Percentiles rank a stretch among this genome's conserved stretches.
These are phyloP conservation scores for Esperia sulphurella DNA, from an alignment of 2,888 invertebrate genomes.

Conservation along the genomic window DNA sequence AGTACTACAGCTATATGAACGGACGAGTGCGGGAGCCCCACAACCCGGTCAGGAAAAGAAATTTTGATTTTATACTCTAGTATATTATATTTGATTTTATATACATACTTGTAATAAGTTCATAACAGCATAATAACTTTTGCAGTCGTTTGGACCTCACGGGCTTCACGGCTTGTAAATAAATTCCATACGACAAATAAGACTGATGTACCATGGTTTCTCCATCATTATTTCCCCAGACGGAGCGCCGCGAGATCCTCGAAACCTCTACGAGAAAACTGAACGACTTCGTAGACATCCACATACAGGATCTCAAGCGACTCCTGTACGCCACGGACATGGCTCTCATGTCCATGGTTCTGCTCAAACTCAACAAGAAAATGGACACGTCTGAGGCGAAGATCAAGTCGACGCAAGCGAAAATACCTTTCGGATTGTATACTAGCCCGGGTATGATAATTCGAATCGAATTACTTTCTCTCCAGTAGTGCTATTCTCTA, in stretches of 20 bases:
- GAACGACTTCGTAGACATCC: conserved; percentile 52
- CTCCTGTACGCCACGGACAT: conserved; percentile 63
- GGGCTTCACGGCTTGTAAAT: no score
- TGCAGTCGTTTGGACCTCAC: no score
- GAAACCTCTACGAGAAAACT: conserved; percentile 47
- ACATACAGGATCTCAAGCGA: conserved; percentile 64
- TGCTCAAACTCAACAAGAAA: conserved; percentile 66
- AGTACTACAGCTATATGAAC: conserved; percentile 58
- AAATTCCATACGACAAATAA: no score
- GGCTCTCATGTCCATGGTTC: conserved; percentile 69
- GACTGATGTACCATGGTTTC: neutral
- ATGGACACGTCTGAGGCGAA: conserved; percentile 71
- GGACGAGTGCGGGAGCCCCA: conserved; percentile 63
- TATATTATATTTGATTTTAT: no score
- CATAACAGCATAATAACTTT: neutral
- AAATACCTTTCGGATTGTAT: conserved; percentile 69
- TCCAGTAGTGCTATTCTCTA: no score
- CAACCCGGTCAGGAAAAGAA: conserved; percentile 63
- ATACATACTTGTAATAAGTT: neutral
- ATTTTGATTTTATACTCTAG: no score
- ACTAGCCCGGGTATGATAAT: conserved; percentile 68
- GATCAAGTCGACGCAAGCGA: conserved; percentile 63
- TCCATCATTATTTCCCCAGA: conserved; percentile 38
- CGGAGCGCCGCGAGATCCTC: conserved; percentile 57
- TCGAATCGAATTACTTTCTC: no score